Evolutionary conservation across 2,797 vertebrate species (phyloP).

Genomic region (Morus bassanus): DNA sequence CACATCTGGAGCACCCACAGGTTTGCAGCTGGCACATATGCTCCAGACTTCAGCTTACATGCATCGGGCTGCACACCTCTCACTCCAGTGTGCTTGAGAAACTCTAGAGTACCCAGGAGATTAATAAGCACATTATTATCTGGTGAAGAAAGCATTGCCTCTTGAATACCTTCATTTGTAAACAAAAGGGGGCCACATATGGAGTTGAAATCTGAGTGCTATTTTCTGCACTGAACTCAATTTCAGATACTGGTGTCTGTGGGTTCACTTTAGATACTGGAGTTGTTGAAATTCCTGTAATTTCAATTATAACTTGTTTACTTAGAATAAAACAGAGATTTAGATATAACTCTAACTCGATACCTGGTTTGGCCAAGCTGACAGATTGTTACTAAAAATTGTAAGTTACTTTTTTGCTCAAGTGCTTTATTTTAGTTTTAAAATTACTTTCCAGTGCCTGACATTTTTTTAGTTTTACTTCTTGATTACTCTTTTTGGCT

Average conservation of each 20-base stretch:
- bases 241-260: neutral
- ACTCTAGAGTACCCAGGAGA: neutral
- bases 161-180: neutral
- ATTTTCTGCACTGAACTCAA: neutral
- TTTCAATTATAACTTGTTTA: neutral
- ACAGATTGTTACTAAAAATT: neutral
- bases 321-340: neutral
- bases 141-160: neutral
- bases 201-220: neutral
- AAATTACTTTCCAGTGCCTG: neutral
- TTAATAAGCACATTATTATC: neutral
- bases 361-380: neutral
- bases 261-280: too few relatives aligned
- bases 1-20: neutral
- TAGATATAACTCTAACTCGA: neutral
- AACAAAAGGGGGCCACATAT: neutral
- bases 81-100: fast-evolving
- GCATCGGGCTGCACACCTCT: neutral
- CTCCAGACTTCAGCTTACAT: neutral
- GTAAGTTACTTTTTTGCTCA: neutral
- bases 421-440: neutral
- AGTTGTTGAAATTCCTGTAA: too few relatives aligned
- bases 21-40: neutral
- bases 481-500: neutral
- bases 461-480: neutral